Conservation (phyloP, 2,888 invertebrate species). For the Hirtodrosophila histrioides region DNA sequence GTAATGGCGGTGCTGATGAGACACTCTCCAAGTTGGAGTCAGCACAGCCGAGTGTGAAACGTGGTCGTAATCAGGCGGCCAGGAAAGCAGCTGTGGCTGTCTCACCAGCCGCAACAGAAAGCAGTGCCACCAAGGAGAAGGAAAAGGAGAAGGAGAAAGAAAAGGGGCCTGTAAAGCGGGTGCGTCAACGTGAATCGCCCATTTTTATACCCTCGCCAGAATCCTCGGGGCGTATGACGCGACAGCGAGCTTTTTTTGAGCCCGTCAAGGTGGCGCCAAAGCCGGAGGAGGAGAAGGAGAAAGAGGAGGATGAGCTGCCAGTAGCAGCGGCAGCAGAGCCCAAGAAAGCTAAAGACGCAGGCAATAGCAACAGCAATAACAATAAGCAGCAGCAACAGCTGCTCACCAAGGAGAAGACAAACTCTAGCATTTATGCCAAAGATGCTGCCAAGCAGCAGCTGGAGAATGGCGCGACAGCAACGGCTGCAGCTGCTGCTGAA, state of each 20-base stretch:
- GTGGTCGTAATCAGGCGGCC: slow-evolving; percentile 51
- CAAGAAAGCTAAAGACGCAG: slow-evolving; percentile 13
- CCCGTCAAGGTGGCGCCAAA: slow-evolving; percentile 82
- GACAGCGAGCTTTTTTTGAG: slow-evolving; percentile 83
- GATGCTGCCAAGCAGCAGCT: slow-evolving; percentile 62
- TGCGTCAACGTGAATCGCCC: slow-evolving; percentile 82
- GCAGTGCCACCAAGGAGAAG: slow-evolving; percentile 34
- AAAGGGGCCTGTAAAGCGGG: slow-evolving; percentile 72
- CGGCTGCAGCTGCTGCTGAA: slow-evolving; percentile 39
- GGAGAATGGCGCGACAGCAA: slow-evolving; percentile 58
- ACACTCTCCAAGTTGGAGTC: slow-evolving; percentile 44
- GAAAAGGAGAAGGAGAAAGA: slow-evolving; percentile 43
- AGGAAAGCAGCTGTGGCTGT: slow-evolving; percentile 43
- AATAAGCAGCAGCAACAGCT: slow-evolving; percentile 34
- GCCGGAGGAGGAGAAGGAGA: slow-evolving; percentile 21
- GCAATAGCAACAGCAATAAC: slow-evolving; percentile 24
- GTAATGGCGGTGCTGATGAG: slow-evolving; percentile 63
- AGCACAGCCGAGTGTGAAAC: slow-evolving; percentile 51
- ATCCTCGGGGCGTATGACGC: slow-evolving; percentile 83
- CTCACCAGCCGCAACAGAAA: slow-evolving; percentile 35
- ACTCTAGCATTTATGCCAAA: slow-evolving; percentile 68
- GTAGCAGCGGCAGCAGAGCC: slow-evolving; percentile 10
- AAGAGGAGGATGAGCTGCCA: slow-evolving; percentile 27
- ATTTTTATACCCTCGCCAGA: slow-evolving; percentile 83
- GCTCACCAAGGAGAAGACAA: slow-evolving; percentile 64